Percentiles rank a stretch among this genome's conserved stretches.
Conservation (phyloP, 2,113 vertebrate species). For the Chloroceryle aenea region DNA sequence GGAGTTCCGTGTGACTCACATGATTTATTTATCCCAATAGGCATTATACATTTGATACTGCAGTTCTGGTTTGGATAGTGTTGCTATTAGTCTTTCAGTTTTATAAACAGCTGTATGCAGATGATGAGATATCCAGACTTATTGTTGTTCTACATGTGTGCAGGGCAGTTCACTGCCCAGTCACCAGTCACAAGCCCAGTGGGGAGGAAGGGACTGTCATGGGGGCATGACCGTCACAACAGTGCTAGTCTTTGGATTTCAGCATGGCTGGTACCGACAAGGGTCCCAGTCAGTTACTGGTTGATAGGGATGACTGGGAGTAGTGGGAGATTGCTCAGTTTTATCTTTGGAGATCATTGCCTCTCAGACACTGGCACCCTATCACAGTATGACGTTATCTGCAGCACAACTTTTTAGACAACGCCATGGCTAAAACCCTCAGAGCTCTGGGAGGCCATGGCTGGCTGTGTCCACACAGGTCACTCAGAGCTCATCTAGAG, state of each 20-base stretch:
- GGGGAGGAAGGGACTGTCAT: neutral
- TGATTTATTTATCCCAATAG: neutral
- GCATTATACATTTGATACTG: neutral
- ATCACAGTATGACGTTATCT: no score
- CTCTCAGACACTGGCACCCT: neutral
- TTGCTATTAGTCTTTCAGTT: neutral
- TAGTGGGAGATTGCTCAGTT: neutral
- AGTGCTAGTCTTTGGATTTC: rapidly evolving
- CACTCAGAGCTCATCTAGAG: neutral
- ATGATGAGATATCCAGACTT: neutral
- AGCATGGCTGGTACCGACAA: rapidly evolving
- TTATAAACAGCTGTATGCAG: neutral
- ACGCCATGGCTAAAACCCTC: neutral
- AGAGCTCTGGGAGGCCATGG: neutral
- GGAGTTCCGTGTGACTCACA: neutral
- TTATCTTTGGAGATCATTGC: neutral
- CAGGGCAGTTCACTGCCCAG: neutral
- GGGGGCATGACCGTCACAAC: neutral
- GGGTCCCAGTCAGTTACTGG: neutral
- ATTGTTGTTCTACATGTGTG: neutral
- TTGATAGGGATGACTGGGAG: neutral
- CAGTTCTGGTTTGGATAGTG: neutral
- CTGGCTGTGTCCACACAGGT: rapidly evolving
- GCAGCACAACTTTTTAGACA: neutral
- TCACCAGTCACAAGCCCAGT: neutral